phyloP scores from a whole-genome alignment of 1,140 invertebrate species.

The Acromyrmex charruanus region DNA sequence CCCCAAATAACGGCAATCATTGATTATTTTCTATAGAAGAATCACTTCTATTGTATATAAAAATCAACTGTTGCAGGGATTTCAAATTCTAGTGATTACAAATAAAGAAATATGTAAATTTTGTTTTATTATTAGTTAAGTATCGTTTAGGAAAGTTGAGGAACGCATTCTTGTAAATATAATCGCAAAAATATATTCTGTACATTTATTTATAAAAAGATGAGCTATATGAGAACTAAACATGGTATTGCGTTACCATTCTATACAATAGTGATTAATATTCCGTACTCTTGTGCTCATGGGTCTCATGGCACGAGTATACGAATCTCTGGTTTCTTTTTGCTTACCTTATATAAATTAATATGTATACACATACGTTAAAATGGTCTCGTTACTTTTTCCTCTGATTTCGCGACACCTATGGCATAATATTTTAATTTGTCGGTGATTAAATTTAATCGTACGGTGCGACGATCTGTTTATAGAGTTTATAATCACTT shows the following conservation, averaged over 20 bases:
- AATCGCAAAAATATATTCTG: constrained; percentile 75
- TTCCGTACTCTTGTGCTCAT: constrained; percentile 20
- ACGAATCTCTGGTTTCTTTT: constrained; percentile 26
- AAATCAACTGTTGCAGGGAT: neutral
- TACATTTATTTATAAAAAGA: constrained; percentile 85
- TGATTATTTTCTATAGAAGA: neutral
- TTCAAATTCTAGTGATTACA: constrained; percentile 1
- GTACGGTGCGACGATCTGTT: neutral
- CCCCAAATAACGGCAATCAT: neutral
- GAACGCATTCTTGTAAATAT: constrained; percentile 41
- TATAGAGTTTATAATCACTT: constrained; percentile 8
- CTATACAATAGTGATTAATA: constrained; percentile 67
- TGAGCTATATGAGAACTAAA: constrained; percentile 68
- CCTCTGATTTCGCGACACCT: constrained; percentile 71
- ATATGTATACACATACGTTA: constrained; percentile 67
- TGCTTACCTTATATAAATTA: constrained; percentile 78
- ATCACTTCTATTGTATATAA: constrained; percentile 22
- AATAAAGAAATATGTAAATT: constrained; percentile 19
- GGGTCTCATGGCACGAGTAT: neutral
- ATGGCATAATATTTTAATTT: constrained; percentile 76
- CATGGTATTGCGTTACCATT: constrained; percentile 53
- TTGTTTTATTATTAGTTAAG: constrained; percentile 15
- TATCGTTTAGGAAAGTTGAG: neutral
- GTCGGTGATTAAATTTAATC: constrained; percentile 11
- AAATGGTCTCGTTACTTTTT: constrained; percentile 54